Evolutionary conservation across 2,113 vertebrate species (phyloP).

Genomic region (Mus pahari): DNA sequence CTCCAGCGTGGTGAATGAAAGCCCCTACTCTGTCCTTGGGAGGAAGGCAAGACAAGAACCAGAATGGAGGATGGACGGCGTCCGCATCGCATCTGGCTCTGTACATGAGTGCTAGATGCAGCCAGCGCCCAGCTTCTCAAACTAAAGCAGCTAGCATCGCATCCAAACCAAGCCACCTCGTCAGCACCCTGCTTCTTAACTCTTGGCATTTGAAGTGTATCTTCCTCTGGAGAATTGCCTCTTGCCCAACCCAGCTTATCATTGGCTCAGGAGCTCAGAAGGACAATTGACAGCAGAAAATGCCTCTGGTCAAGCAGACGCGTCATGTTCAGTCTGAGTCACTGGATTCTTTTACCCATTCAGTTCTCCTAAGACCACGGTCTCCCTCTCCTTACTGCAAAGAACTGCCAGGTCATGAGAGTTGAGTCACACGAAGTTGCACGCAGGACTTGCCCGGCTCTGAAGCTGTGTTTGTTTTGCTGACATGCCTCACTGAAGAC

Average conservation of each 20-base stretch:
- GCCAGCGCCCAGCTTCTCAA: no score
- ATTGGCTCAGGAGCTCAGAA: background rate
- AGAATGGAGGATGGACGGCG: background rate
- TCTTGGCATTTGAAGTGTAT: conserved; percentile 26
- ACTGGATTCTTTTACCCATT: conserved; percentile 58
- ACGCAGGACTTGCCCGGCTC: background rate
- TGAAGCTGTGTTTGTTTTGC: background rate
- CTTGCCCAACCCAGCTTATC: conserved; percentile 1
- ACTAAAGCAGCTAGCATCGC: background rate
- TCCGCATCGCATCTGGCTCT: background rate
- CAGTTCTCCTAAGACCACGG: conserved; percentile 27
- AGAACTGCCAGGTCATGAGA: conserved; percentile 50
- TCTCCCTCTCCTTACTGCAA: conserved; percentile 33
- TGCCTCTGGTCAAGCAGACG: background rate
- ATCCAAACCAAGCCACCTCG: background rate
- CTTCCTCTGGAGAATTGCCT: background rate
- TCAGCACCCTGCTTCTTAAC: background rate
- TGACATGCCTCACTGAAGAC: background rate
- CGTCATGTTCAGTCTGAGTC: conserved; percentile 23
- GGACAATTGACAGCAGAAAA: conserved; percentile 23
- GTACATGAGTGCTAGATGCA: no score
- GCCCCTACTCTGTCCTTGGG: background rate
- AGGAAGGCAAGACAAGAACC: background rate
- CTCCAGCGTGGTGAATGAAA: background rate
- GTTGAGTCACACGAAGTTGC: conserved; percentile 35